A percentile compares a stretch with the other conserved stretches of the same genome.
Conservation (phyloP, 53 echinoderm and acorn worm genomes). For the Luidia sarsii region DNA sequence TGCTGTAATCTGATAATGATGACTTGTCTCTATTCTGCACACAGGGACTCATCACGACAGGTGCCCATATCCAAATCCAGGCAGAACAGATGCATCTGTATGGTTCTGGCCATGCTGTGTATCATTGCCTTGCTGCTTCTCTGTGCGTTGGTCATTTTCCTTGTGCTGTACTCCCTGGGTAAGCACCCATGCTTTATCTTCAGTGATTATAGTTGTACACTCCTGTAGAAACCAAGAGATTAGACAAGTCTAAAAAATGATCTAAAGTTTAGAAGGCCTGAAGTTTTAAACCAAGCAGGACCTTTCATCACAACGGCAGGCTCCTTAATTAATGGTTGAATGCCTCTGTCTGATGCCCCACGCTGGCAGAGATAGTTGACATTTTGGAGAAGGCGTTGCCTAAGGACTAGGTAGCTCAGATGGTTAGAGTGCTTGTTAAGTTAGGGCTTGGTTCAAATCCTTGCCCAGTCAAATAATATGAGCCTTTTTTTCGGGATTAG, state of each 20-base stretch:
- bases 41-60: background rate
- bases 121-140: constrained; percentile 33
- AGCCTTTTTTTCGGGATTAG: too few relatives aligned
- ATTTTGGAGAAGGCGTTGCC: too few relatives aligned
- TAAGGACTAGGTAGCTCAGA: too few relatives aligned
- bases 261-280: background rate
- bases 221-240: background rate
- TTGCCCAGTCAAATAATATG: too few relatives aligned
- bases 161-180: constrained; percentile 8
- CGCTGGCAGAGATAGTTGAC: too few relatives aligned
- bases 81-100: background rate
- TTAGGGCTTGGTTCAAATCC: too few relatives aligned
- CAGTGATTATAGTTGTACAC: background rate
- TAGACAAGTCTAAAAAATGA: background rate
- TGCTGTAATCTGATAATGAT: too few relatives aligned
- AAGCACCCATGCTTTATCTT: background rate
- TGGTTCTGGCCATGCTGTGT: background rate
- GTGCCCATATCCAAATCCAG: constrained; percentile 17
- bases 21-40: too few relatives aligned
- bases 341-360: too few relatives aligned
- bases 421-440: too few relatives aligned
- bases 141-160: constrained; percentile 1
- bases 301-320: background rate
- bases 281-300: background rate
- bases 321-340: background rate